phyloP scores from a whole-genome alignment of 1,140 invertebrate genomes.

The Tetramorium parvispinum region DNA sequence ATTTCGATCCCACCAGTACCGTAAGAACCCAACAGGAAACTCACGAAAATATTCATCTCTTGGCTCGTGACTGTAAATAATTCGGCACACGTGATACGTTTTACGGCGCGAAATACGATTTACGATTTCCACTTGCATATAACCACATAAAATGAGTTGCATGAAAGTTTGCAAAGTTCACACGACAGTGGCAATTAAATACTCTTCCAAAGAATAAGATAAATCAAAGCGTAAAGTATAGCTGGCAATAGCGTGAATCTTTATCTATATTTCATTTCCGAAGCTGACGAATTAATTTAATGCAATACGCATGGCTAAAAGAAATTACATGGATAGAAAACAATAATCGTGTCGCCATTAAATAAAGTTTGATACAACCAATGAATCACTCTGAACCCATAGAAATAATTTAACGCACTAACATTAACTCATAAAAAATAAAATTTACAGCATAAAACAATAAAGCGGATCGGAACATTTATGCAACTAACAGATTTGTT shows the following conservation, averaged over 20 bases:
- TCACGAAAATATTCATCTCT: conserved; percentile 50
- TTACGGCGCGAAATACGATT: conserved; percentile 12
- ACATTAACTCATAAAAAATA: neutral
- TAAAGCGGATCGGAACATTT: neutral
- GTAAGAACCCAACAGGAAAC: conserved; percentile 1
- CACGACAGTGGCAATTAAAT: conserved; percentile 12
- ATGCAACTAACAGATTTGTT: neutral
- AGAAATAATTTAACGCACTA: neutral
- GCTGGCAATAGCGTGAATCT: neutral
- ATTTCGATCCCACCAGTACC: neutral
- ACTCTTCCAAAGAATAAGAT: conserved; percentile 12
- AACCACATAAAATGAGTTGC: neutral
- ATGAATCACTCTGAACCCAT: neutral
- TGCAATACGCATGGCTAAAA: neutral
- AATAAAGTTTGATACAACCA: neutral
- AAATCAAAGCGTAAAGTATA: conserved; percentile 9
- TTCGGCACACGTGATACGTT: conserved; percentile 27
- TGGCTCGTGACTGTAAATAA: conserved; percentile 43
- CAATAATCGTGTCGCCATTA: neutral
- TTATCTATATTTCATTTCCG: conserved; percentile 8
- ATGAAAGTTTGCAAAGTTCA: conserved; percentile 34
- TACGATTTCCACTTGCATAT: conserved; percentile 29
- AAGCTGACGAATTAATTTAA: conserved; percentile 8
- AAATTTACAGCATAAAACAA: neutral
- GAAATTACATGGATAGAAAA: neutral